Evolutionary conservation across 2,888 invertebrate genomes (phyloP), one percentile per base, ranked within the genome.

Genomic region (Sisyra nigra): DNA sequence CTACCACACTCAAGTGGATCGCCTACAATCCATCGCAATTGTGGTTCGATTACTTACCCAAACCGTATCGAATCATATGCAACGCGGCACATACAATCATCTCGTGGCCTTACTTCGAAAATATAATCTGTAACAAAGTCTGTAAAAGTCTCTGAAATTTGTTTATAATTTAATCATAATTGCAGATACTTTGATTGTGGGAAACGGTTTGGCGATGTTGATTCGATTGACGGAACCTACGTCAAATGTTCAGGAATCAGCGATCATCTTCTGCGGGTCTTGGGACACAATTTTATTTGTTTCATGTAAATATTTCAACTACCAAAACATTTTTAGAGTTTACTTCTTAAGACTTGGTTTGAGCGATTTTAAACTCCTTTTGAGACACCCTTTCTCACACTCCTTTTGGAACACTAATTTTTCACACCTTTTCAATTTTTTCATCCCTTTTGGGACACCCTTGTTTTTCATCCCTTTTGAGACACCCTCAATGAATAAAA

Each of bases 231-330:
- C 76, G 48, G 69, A 78, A 52, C 69, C 73, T 8, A 74, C 75
- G 1, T 68, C 71, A 32, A 59, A 60, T 46, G 54, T 77, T 49
- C 71, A 75, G 55, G 69, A 71, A 55, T 73, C 77, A 44, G 79
- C 78, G 2, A 62, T 68, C 24, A 62, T 71, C 41, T 74, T 82
- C 38, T 76, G 78, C 50, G 80, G 78, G 1, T 76, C 79, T 1
- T 83, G 83, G 83, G 83, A 83, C 55, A 76, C 83, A 9, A 72
- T 79, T 62, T 57, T 82, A 1, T 83, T 83, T 57, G 68, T 80
- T 8, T 63, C 71, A 35, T 57, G 82, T 82, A 58, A 71, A 74
- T 68, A 43, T 39, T 40, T 18, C 33, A 14, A 17, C n/a, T 39
- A 9, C 2, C 8, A 1, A 13, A 24, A 3, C 35, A 3, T 8